Percentiles rank a stretch among this genome's conserved stretches.
Conservation (phyloP, 2,888 invertebrate genomes). For the Lasius platythorax region DNA sequence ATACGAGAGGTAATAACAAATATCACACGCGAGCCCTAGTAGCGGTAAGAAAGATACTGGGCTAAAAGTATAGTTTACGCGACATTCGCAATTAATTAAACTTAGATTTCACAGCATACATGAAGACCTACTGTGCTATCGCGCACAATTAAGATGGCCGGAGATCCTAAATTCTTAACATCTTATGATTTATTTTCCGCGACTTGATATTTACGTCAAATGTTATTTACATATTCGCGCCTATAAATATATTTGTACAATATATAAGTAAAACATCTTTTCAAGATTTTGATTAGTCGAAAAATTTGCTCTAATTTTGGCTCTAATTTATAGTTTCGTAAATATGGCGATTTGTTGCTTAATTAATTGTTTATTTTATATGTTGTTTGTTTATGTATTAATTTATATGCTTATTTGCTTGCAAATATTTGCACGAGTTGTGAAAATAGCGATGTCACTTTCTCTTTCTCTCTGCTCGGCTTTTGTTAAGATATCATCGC, state of each 20-base stretch:
- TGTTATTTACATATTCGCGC: neutral
- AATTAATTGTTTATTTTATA: neutral
- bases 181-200: neutral
- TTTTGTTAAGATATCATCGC: neutral
- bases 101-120: neutral
- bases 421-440: neutral
- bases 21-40: neutral
- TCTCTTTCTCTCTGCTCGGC: neutral
- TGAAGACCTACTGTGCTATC: neutral
- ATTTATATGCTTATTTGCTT: neutral
- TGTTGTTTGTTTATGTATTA: neutral
- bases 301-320: neutral
- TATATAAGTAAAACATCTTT: neutral
- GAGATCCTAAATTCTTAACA: neutral
- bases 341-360: neutral
- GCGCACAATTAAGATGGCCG: neutral
- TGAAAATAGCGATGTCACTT: neutral
- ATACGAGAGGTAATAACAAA: neutral
- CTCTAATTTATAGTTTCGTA: neutral
- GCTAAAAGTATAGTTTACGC: conserved; percentile 27
- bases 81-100: neutral
- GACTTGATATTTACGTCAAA: neutral
- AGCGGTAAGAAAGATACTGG: neutral
- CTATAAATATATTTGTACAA: neutral
- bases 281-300: neutral